phyloP scores from a whole-genome alignment of 2,113 vertebrate genomes.

The Lutjanus erythropterus region DNA sequence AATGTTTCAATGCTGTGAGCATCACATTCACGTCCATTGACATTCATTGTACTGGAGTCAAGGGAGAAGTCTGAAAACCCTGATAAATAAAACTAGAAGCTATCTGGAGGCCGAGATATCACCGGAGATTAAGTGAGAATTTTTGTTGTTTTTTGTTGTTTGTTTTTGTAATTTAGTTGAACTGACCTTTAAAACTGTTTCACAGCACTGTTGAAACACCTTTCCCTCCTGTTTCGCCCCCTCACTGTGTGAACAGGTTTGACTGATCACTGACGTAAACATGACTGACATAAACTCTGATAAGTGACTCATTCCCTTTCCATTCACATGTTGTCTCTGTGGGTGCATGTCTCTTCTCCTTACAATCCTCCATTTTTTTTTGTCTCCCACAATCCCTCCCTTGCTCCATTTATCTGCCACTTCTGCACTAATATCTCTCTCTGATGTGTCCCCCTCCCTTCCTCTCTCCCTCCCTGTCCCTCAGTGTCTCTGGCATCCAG shows the following conservation, averaged over 20 bases:
- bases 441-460: conserved; percentile 36
- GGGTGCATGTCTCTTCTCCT: conserved; percentile 41
- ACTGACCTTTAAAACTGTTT: conserved; percentile 20
- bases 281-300: conserved; percentile 51
- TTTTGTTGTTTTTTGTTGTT: neutral
- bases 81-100: neutral
- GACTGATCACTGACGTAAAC: conserved; percentile 54
- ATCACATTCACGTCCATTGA: neutral
- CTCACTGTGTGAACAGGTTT: conserved; percentile 41
- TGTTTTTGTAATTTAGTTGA: conserved; percentile 3
- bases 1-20: neutral
- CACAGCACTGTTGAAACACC: conserved; percentile 7
- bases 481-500: conserved; percentile 96
- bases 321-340: conserved; percentile 43
- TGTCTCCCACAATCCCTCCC: conserved; percentile 40
- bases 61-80: neutral
- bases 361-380: conserved; percentile 22
- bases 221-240: neutral
- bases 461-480: neutral
- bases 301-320: conserved; percentile 60
- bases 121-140: neutral
- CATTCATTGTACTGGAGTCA: neutral
- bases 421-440: conserved; percentile 42
- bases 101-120: neutral
- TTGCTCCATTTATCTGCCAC: conserved; percentile 48